These are phyloP conservation scores for Ctena decussata DNA, from an alignment of 2,888 invertebrate species.

Conservation along the genomic window DNA sequence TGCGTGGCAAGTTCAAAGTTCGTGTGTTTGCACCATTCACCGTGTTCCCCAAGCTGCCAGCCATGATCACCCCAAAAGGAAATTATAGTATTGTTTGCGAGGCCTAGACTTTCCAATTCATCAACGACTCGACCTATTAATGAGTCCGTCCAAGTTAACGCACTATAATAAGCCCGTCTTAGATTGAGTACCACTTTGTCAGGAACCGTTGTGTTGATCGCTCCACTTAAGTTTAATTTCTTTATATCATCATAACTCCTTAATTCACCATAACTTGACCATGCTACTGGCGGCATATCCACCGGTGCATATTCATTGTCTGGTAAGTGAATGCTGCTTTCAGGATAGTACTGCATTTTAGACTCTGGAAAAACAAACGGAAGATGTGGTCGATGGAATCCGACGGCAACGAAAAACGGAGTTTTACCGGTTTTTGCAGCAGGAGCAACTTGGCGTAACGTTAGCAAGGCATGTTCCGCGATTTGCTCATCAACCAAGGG, in stretches of 20 bases:
- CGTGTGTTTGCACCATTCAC: conserved; percentile 76
- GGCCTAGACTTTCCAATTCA: conserved; percentile 61
- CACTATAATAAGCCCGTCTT: conserved; percentile 70
- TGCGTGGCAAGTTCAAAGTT: conserved; percentile 78
- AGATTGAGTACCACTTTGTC: conserved; percentile 53
- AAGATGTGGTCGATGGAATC: conserved; percentile 96
- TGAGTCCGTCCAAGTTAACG: conserved; percentile 66
- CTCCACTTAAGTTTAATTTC: conserved; percentile 62
- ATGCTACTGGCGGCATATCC: conserved; percentile 73
- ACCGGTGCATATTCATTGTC: conserved; percentile 72
- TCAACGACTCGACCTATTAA: conserved; percentile 61
- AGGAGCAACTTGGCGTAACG: conserved; percentile 87
- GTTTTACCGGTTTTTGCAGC: conserved; percentile 72
- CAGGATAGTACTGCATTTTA: conserved; percentile 90
- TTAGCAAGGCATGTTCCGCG: conserved; percentile 89
- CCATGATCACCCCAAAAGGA: conserved; percentile 77
- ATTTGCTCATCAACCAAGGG: conserved; percentile 94
- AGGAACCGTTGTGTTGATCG: conserved; percentile 75
- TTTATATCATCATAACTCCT: conserved; percentile 65
- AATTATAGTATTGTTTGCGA: conserved; percentile 69
- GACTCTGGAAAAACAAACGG: conserved; percentile 93
- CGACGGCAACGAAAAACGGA: conserved; percentile 94
- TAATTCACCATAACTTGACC: conserved; percentile 69
- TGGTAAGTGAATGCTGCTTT: conserved; percentile 60
- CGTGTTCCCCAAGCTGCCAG: conserved; percentile 78